Evolutionary conservation across 1,140 invertebrate species (phyloP).

Genomic region (Bombus picipes): DNA sequence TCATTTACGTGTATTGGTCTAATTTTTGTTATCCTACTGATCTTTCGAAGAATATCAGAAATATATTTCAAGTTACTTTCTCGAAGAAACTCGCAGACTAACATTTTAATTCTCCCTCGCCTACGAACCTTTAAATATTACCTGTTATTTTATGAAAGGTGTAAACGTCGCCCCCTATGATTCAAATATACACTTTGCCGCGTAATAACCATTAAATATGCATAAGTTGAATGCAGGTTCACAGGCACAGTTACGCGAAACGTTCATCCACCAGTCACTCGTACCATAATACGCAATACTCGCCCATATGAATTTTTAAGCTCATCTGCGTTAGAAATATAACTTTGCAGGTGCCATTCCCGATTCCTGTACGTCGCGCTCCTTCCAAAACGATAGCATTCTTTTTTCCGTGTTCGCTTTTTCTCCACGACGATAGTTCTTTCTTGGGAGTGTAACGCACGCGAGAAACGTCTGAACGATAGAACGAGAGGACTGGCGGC

Average conservation of each 20-base stretch:
- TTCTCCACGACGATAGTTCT: neutral
- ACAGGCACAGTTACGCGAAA: neutral
- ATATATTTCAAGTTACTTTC: neutral
- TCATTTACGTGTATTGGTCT: no score
- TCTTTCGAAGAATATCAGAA: no score
- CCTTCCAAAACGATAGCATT: neutral
- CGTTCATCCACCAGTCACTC: neutral
- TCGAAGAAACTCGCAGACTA: neutral
- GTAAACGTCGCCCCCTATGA: neutral
- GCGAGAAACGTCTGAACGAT: neutral
- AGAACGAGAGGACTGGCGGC: constrained; percentile 14
- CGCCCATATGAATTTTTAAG: neutral
- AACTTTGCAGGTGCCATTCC: neutral
- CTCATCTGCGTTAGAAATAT: neutral
- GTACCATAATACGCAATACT: neutral
- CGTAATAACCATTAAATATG: neutral
- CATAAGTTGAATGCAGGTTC: neutral
- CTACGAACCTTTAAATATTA: no score
- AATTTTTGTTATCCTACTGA: no score
- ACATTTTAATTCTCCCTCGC: neutral
- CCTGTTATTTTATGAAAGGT: no score
- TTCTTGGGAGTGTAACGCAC: neutral
- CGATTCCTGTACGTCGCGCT: neutral
- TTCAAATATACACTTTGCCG: neutral
- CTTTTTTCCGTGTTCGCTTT: neutral